These are phyloP conservation scores for Heteromyza rotundicornis DNA, from an alignment of 2,888 invertebrate genomes.

Conservation along the genomic window DNA sequence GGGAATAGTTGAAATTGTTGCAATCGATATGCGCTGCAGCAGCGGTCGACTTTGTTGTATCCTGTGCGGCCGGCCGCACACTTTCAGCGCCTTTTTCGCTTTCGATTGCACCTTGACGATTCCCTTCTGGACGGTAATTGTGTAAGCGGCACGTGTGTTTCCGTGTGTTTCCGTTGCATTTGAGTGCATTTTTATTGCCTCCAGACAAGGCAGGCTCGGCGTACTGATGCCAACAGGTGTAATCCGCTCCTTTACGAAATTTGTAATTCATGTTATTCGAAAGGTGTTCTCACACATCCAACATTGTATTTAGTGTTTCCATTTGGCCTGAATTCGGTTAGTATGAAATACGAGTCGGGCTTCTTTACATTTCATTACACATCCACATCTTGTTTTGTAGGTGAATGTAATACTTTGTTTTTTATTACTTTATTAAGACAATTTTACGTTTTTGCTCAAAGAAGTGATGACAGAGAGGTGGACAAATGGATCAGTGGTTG, in stretches of 20 bases:
- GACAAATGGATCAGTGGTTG: too few relatives aligned
- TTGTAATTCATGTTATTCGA: not conserved
- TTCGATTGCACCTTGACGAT: not conserved
- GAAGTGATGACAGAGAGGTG: too few relatives aligned
- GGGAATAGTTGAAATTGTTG: not conserved
- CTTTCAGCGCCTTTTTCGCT: conserved; percentile 1
- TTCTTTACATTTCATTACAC: too few relatives aligned
- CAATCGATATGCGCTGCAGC: not conserved
- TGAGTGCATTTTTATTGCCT: conserved; percentile 1
- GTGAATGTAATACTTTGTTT: too few relatives aligned
- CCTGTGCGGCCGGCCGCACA: not conserved
- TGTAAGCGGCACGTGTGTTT: not conserved
- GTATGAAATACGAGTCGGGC: too few relatives aligned
- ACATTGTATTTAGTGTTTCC: conserved; percentile 13
- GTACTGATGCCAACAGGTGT: conserved; percentile 15
- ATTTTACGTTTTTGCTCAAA: too few relatives aligned
- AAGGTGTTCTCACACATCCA: conserved; percentile 21
- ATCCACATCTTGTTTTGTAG: too few relatives aligned
- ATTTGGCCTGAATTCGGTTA: conserved; percentile 17
- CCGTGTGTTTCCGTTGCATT: not conserved
- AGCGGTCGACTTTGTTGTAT: not conserved
- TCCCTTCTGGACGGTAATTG: too few relatives aligned
- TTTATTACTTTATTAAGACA: too few relatives aligned
- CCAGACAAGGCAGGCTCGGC: not conserved
- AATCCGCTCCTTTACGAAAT: not conserved